Evolutionary conservation across 2,888 invertebrate species (phyloP).

Genomic region (Drosophila greeni): DNA sequence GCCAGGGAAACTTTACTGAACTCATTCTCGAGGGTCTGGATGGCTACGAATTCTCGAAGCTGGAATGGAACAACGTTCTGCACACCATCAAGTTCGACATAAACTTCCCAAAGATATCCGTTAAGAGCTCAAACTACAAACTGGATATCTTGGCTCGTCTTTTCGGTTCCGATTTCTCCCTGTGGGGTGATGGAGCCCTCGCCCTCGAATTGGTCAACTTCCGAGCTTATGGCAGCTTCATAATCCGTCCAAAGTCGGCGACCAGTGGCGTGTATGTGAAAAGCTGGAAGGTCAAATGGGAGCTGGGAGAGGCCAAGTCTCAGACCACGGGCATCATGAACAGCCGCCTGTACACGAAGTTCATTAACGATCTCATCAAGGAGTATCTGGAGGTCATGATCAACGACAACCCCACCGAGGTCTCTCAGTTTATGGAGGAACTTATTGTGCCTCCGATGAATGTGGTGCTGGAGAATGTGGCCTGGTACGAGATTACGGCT

Average conservation of each 20-base stretch:
- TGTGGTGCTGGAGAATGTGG: conserved; percentile 49
- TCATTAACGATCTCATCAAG: conserved; percentile 64
- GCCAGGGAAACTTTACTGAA: conserved; percentile 64
- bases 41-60: conserved; percentile 63
- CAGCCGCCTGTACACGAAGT: conserved; percentile 46
- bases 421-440: conserved; percentile 57
- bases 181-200: conserved; percentile 65
- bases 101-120: conserved; percentile 60
- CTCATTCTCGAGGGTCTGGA: conserved; percentile 67
- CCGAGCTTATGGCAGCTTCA: conserved; percentile 65
- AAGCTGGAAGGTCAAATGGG: conserved; percentile 62
- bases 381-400: conserved; percentile 63
- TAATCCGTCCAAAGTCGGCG: conserved; percentile 57
- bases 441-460: conserved; percentile 60
- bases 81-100: conserved; percentile 71
- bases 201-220: conserved; percentile 59
- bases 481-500: conserved; percentile 62
- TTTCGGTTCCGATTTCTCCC: conserved; percentile 41
- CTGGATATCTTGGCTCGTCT: conserved; percentile 50
- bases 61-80: conserved; percentile 64
- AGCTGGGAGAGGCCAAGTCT: conserved; percentile 60
- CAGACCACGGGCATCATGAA: conserved; percentile 65
- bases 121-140: conserved; percentile 62
- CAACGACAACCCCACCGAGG: conserved; percentile 62
- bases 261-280: conserved; percentile 50